Percentiles rank a stretch among this genome's conserved stretches.
Conservation (phyloP, 2,888 invertebrate genomes). For the Plutella xylostella region DNA sequence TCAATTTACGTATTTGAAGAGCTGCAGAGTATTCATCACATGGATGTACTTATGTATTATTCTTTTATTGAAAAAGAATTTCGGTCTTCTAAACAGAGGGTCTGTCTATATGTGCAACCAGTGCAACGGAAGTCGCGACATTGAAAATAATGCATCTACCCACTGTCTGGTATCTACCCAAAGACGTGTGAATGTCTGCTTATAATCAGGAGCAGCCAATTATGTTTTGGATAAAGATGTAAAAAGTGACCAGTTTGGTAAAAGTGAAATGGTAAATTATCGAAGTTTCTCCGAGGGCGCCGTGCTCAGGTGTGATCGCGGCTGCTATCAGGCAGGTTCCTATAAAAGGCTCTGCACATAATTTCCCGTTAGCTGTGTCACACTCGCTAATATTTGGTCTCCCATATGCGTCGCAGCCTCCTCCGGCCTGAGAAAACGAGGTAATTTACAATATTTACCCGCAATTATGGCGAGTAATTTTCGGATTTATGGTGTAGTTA, state of each 20-base stretch:
- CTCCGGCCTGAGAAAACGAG: conserved; percentile 23
- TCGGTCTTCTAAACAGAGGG: too few relatives aligned
- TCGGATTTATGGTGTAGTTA: conserved; percentile 39
- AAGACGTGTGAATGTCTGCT: conserved; percentile 49
- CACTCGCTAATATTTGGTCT: conserved; percentile 33
- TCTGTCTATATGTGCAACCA: too few relatives aligned
- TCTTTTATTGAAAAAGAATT: too few relatives aligned
- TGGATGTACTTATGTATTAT: too few relatives aligned
- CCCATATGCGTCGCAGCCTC: conserved; percentile 11
- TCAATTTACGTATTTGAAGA: too few relatives aligned
- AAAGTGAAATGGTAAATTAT: conserved; percentile 5
- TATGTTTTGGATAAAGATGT: conserved; percentile 6
- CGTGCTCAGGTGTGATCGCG: not conserved
- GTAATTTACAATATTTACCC: conserved; percentile 35
- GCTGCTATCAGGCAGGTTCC: conserved; percentile 34
- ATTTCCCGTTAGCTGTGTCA: conserved; percentile 41
- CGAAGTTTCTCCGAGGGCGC: conserved; percentile 1
- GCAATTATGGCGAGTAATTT: conserved; percentile 34
- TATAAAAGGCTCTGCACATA: conserved; percentile 36
- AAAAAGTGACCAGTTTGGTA: conserved; percentile 17
- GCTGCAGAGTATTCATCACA: too few relatives aligned
- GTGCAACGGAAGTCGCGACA: conserved; percentile 28
- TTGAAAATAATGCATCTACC: conserved; percentile 40
- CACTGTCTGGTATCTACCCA: too few relatives aligned
- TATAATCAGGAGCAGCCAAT: too few relatives aligned